Percentiles rank a stretch among this genome's conserved stretches.
Conservation (phyloP, 2,888 invertebrate species). For the Yponomeuta cagnagella region DNA sequence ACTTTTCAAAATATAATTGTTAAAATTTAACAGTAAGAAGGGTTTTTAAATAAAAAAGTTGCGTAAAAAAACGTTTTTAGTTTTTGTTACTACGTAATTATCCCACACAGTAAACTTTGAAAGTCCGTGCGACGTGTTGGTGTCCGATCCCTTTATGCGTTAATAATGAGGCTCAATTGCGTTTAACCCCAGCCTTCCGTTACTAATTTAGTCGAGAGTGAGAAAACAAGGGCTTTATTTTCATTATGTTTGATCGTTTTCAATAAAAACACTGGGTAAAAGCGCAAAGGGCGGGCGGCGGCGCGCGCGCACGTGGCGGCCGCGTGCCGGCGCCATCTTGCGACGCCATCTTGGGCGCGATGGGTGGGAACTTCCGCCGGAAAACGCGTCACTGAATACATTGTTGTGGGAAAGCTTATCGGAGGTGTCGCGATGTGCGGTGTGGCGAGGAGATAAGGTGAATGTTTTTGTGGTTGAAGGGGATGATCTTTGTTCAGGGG, state of each 20-base stretch:
- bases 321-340: conserved; percentile 47
- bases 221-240: conserved; percentile 58
- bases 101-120: neutral
- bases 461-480: too few species aligned
- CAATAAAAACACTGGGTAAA: conserved; percentile 58
- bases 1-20: conserved; percentile 25
- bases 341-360: conserved; percentile 53
- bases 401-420: conserved; percentile 56
- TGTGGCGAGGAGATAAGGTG: conserved; percentile 11
- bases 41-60: conserved; percentile 33
- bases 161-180: conserved; percentile 70
- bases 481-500: neutral
- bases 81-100: neutral
- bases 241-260: conserved; percentile 65
- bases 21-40: conserved; percentile 33
- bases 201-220: conserved; percentile 66
- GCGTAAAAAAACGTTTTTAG: conserved; percentile 1
- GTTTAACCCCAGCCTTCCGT: conserved; percentile 58
- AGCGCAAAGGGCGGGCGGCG: conserved; percentile 46
- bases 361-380: conserved; percentile 68
- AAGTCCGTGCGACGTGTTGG: neutral
- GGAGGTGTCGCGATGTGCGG: conserved; percentile 30
- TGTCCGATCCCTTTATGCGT: conserved; percentile 30
- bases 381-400: conserved; percentile 40
- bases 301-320: conserved; percentile 40